phyloP scores from a whole-genome alignment of 1,140 invertebrate genomes.

The Cydia amplana region DNA sequence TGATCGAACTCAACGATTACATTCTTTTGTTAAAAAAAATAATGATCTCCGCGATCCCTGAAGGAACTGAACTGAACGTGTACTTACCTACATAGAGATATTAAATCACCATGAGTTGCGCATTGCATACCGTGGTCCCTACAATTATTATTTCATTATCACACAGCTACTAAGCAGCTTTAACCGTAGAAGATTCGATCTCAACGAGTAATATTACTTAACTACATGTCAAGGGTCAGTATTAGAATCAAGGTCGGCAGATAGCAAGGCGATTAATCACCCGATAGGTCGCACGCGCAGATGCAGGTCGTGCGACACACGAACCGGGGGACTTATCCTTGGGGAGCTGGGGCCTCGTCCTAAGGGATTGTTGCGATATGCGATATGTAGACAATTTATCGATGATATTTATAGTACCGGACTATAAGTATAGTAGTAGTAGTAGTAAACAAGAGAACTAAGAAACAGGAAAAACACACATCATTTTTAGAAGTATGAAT shows the following conservation, averaged over 20 bases:
- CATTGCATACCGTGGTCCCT: not conserved
- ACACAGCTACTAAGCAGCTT: not conserved
- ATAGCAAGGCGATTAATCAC: constrained; percentile 5
- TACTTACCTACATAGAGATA: not conserved
- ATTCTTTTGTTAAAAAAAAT: too few species aligned
- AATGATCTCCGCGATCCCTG: too few species aligned
- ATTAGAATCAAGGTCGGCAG: constrained; percentile 13
- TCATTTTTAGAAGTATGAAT: too few species aligned
- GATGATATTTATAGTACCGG: too few species aligned
- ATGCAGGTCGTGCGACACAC: not conserved
- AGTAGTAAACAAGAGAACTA: too few species aligned
- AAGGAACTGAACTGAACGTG: too few species aligned
- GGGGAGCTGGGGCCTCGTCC: not conserved
- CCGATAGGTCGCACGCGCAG: constrained; percentile 5
- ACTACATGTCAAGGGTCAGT: constrained; percentile 19
- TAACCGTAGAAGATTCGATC: constrained; percentile 11
- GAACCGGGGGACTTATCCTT: constrained; percentile 1
- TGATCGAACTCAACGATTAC: too few species aligned
- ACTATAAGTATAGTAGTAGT: too few species aligned
- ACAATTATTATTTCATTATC: not conserved
- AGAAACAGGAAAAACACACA: too few species aligned
- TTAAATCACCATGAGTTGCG: not conserved
- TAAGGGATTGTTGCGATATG: too few species aligned
- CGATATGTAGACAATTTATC: too few species aligned
- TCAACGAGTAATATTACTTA: not conserved